Evolutionary conservation across 2,888 invertebrate species (phyloP), one percentile per base, ranked within the genome.

Genomic region (Diadegma fenestrale): DNA sequence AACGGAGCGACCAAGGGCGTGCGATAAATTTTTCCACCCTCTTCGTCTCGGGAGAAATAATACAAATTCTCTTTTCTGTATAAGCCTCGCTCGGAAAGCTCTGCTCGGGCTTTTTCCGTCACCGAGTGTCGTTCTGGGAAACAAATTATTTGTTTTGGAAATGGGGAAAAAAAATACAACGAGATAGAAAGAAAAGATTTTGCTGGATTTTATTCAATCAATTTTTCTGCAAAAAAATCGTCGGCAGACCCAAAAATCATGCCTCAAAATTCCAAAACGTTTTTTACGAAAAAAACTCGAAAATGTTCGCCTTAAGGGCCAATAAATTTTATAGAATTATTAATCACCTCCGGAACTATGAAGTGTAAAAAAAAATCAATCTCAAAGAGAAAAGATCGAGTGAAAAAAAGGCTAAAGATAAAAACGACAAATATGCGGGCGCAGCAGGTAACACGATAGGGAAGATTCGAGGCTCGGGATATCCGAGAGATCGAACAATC

Each of bases 401-500:
- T 5, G 26, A 84, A 72, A 73, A 48, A 80, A 72, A 63, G 64
- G 61, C 68, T 19, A 26, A 66, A 22, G 26, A 51, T 19, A 41
- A 48, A 66, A 22, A 22, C 2, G 37, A 73, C 75, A 63, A 68
- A 63, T 68, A 85, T 85, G 85, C 85, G 85, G 85, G 85, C 85
- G 58, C 82, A 22, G 69, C 12, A 41, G 19, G 85, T 82, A 85
- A 85, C 82, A 71, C 79, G 82, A 85, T 85, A 82, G 76, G 71
- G 48, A 30, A 30, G 73, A 66, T 69, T 76, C 37, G 45, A 75
- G 69, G 17, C 68, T 45, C 48, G 43, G 43, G 64, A 80, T 19
- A 75, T 66, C 54, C 75, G 79, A 76, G 33, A 79, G 82, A 85
- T 82, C 82, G 79, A 79, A 85, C 85, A 85, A 85, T 85, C n/a